Percentiles rank a stretch among this genome's conserved stretches.
Evolutionary conservation across 2,888 invertebrate species (phyloP).

Genomic region (Eupeodes latifasciatus): DNA sequence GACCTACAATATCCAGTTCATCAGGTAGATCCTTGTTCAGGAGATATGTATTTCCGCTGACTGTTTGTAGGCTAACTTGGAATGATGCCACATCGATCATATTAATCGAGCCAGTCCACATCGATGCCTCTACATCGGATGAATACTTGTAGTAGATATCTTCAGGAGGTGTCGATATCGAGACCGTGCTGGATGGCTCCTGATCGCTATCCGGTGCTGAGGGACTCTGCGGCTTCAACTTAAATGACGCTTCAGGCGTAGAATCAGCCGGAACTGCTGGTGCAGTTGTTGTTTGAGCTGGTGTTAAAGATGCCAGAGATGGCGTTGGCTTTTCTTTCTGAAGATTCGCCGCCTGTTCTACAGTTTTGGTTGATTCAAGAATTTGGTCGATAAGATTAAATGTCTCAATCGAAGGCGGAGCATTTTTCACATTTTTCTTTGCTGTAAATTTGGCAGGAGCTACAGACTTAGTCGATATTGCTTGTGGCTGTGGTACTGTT

Average conservation of each 20-base stretch:
- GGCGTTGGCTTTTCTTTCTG: constrained; percentile 74
- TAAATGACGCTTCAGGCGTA: constrained; percentile 49
- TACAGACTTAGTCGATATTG: constrained; percentile 8
- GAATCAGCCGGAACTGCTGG: constrained; percentile 50
- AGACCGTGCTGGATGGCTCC: constrained; percentile 92
- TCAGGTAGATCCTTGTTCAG: constrained; percentile 90
- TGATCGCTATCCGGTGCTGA: constrained; percentile 87
- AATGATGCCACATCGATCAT: constrained; percentile 97
- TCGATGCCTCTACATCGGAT: constrained; percentile 76
- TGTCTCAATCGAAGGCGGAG: constrained; percentile 72
- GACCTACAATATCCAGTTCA: constrained; percentile 94
- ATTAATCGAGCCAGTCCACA: constrained; percentile 90
- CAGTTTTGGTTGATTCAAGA: constrained; percentile 82
- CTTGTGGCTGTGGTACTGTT: neutral
- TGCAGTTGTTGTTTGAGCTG: constrained; percentile 46
- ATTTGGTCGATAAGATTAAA: constrained; percentile 83
- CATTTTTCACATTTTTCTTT: constrained; percentile 77
- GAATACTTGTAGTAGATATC: constrained; percentile 81
- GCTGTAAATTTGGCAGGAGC: constrained; percentile 27
- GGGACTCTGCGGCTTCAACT: constrained; percentile 51
- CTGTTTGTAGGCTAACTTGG: constrained; percentile 92
- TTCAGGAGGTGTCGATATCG: constrained; percentile 86
- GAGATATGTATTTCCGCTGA: constrained; percentile 88
- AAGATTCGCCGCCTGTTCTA: constrained; percentile 83
- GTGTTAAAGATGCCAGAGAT: constrained; percentile 12